Percentiles rank a stretch among this genome's conserved stretches.
These are phyloP conservation scores for Psammodynastes pulverulentus DNA, from an alignment of 2,113 vertebrate species.

Conservation along the genomic window DNA sequence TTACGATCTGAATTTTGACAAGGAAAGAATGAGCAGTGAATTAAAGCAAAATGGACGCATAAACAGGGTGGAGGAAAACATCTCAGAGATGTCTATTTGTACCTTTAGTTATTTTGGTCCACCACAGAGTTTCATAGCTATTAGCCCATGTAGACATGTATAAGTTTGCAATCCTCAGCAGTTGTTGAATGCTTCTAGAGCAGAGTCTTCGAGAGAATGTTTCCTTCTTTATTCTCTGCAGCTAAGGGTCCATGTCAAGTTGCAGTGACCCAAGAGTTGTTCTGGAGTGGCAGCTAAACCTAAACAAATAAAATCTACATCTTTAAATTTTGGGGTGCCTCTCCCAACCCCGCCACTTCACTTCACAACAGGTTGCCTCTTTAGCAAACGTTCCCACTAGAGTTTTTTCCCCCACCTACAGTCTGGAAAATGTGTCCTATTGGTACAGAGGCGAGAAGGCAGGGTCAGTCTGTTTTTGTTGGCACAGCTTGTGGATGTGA, in stretches of 20 bases:
- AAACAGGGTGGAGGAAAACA: not conserved
- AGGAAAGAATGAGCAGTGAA: not conserved
- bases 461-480: conserved; percentile 38
- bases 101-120: not conserved
- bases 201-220: not conserved
- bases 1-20: not conserved
- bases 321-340: conserved; percentile 3
- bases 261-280: not conserved
- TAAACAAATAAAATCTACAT: not conserved
- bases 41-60: not conserved
- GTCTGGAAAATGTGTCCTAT: not conserved
- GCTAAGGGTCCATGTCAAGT: conserved; percentile 2
- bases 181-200: not conserved
- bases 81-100: not conserved
- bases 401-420: not conserved
- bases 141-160: not conserved
- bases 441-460: not conserved
- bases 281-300: not conserved
- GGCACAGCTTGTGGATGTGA: conserved; percentile 47
- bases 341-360: not conserved
- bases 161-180: not conserved
- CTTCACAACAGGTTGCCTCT: not conserved
- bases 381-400: not conserved
- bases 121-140: not conserved
- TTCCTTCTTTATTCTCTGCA: not conserved